Evolutionary conservation across 2,797 vertebrate species (phyloP).

Genomic region (Brachyalestes nurse): DNA sequence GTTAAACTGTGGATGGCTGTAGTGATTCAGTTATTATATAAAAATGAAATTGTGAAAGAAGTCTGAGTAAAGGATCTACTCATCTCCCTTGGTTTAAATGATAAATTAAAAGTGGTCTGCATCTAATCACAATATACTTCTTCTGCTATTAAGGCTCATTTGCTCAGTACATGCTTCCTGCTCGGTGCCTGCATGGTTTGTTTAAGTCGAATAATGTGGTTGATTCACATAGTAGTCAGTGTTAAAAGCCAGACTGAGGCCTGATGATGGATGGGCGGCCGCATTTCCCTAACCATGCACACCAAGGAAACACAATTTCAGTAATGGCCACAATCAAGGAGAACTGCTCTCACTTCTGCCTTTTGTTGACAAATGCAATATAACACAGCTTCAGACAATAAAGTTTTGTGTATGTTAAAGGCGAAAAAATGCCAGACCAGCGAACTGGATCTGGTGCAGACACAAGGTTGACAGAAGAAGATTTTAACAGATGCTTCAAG

Average conservation of each 20-base stretch:
- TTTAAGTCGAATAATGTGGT: slow-evolving; percentile 74
- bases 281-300: slow-evolving; percentile 65
- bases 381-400: slow-evolving; percentile 43
- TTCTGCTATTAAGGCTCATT: slow-evolving; percentile 66
- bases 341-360: slow-evolving; percentile 61
- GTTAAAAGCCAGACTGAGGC: slow-evolving; percentile 58
- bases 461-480: slow-evolving; percentile 78
- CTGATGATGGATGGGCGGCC: slow-evolving; percentile 71
- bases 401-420: slow-evolving; percentile 40
- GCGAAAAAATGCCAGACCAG: slow-evolving; percentile 43
- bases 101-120: slow-evolving; percentile 59
- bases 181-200: slow-evolving; percentile 61
- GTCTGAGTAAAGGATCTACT: slow-evolving; percentile 18
- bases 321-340: slow-evolving; percentile 68
- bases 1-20: too few relatives aligned
- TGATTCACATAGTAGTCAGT: slow-evolving; percentile 59
- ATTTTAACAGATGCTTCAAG: slow-evolving; percentile 87
- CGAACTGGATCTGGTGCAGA: slow-evolving; percentile 71
- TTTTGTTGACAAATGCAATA: slow-evolving; percentile 54
- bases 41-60: too few relatives aligned
- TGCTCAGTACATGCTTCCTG: slow-evolving; percentile 49
- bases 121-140: slow-evolving; percentile 67
- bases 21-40: too few relatives aligned
- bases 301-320: slow-evolving; percentile 64
- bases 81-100: slow-evolving; percentile 46